Evolutionary conservation across 2,888 invertebrate genomes (phyloP).

Genomic region (Acleris literana): DNA sequence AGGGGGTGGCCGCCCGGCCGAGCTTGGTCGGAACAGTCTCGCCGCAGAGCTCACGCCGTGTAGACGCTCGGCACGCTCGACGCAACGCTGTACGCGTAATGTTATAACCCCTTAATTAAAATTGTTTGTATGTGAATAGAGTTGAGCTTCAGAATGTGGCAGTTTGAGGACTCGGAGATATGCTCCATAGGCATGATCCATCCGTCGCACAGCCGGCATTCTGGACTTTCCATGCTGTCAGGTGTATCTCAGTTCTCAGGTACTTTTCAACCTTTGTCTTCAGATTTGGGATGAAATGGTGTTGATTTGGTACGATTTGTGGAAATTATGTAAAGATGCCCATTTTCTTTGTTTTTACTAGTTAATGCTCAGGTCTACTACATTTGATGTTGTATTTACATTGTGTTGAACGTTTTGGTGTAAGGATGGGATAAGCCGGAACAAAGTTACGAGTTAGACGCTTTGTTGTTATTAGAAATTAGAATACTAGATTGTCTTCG

Average conservation of each 20-base stretch:
- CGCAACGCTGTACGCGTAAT: slow-evolving; percentile 55
- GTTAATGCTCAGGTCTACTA: too few relatives aligned
- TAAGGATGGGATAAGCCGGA: too few relatives aligned
- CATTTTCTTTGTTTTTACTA: too few relatives aligned
- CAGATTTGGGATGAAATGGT: neutral
- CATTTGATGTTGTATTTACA: too few relatives aligned
- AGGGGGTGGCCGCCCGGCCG: slow-evolving; percentile 39
- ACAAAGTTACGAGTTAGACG: too few relatives aligned
- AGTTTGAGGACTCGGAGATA: slow-evolving; percentile 89
- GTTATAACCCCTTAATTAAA: slow-evolving; percentile 38
- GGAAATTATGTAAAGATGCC: too few relatives aligned
- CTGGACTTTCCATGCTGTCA: slow-evolving; percentile 85
- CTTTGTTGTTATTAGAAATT: too few relatives aligned
- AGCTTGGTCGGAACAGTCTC: slow-evolving; percentile 62
- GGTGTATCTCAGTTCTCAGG: slow-evolving; percentile 77
- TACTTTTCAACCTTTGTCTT: slow-evolving; percentile 43
- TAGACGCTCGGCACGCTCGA: slow-evolving; percentile 60
- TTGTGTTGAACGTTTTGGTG: too few relatives aligned
- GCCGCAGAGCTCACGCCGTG: slow-evolving; percentile 68
- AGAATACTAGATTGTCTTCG: too few relatives aligned
- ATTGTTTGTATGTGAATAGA: slow-evolving; percentile 14
- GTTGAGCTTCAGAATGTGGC: slow-evolving; percentile 81
- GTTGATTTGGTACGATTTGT: too few relatives aligned
- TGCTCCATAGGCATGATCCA: slow-evolving; percentile 93
- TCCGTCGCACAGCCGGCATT: slow-evolving; percentile 87